These are phyloP conservation scores for Trachelus iudaicus DNA, from an alignment of 2,888 invertebrate genomes.

Conservation along the genomic window DNA sequence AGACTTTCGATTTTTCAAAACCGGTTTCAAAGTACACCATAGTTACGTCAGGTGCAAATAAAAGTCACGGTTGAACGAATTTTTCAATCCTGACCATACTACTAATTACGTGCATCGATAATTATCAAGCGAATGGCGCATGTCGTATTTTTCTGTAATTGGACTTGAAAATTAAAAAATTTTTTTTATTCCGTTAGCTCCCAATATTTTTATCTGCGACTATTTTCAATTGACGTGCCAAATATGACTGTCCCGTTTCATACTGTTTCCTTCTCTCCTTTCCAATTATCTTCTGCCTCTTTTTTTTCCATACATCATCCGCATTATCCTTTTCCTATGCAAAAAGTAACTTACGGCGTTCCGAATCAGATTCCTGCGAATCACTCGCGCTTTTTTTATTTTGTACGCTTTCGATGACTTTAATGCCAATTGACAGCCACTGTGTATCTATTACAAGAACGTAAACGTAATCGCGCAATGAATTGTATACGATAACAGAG, in stretches of 20 bases:
- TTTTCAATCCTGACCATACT: neutral
- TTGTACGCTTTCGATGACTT: neutral
- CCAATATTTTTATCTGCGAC: neutral
- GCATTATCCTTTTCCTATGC: neutral
- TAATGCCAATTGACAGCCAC: neutral
- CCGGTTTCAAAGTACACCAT: neutral
- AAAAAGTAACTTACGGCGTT: neutral
- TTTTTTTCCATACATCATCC: neutral
- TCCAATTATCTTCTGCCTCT: neutral
- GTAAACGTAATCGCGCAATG: no score
- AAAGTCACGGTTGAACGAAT: neutral
- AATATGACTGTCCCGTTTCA: neutral
- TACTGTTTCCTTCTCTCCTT: neutral
- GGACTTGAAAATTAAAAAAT: neutral
- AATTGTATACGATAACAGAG: no score
- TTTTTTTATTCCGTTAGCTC: neutral
- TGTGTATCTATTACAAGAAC: neutral
- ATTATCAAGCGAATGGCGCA: neutral
- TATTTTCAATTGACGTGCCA: neutral
- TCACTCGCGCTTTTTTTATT: neutral
- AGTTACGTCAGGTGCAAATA: neutral
- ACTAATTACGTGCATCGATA: neutral
- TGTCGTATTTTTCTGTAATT: neutral
- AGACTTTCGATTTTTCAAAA: slow-evolving; percentile 7
- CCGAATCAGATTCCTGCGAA: neutral